Conservation (phyloP, 2,797 vertebrate species). For the Diplodus sargus region DNA sequence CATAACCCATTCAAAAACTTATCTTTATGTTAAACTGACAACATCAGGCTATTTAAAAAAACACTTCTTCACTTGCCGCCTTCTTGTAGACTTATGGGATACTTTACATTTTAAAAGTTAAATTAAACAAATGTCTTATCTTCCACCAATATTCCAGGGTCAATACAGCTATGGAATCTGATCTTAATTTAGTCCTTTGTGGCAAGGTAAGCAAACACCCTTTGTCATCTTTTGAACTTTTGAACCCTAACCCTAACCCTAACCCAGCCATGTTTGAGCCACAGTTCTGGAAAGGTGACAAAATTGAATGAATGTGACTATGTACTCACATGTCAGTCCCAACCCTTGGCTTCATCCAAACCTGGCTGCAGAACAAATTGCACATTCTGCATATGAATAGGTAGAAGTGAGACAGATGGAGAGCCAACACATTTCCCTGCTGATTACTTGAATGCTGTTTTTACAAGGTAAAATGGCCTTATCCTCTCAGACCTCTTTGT, state of each 20-base stretch:
- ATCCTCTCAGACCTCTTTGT: not conserved
- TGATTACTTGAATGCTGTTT: slow-evolving; percentile 50
- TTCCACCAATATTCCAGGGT: not conserved
- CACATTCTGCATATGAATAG: slow-evolving; percentile 58
- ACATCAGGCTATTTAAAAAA: not conserved
- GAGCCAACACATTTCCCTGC: slow-evolving; percentile 7
- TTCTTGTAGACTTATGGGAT: not conserved
- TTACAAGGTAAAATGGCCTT: slow-evolving; percentile 7
- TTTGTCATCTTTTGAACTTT: not conserved
- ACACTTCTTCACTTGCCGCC: not conserved
- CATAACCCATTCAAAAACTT: not conserved
- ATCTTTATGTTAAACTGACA: not conserved
- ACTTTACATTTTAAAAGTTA: not conserved
- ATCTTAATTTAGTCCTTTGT: not conserved
- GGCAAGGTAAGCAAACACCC: not conserved
- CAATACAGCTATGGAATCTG: not conserved
- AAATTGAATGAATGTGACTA: not conserved
- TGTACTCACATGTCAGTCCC: not conserved
- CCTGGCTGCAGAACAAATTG: slow-evolving; percentile 42
- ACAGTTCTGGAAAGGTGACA: slow-evolving; percentile 2
- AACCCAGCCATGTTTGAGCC: not conserved
- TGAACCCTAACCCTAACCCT: no score
- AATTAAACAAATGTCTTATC: not conserved
- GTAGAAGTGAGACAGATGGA: slow-evolving; percentile 13
- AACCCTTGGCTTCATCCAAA: not conserved